Evolutionary conservation across 2,113 vertebrate genomes (phyloP).

Genomic region (Xyrauchen texanus): DNA sequence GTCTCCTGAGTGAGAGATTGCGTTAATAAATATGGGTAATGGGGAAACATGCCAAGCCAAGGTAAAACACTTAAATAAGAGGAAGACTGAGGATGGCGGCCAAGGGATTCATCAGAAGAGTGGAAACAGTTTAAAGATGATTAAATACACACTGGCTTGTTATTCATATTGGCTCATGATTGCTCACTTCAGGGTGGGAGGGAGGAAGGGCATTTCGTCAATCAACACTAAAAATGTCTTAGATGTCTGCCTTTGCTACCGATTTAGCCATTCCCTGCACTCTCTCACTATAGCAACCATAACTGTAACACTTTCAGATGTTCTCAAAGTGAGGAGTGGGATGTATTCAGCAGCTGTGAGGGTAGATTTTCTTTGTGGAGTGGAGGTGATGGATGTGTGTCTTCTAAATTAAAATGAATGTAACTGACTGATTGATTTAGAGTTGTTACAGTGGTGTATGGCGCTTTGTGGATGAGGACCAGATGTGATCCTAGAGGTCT

Average conservation of each 20-base stretch:
- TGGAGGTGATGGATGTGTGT: slow-evolving; percentile 15
- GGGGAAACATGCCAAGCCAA: slow-evolving; percentile 34
- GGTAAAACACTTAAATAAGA: slow-evolving; percentile 34
- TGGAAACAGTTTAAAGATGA: slow-evolving; percentile 37
- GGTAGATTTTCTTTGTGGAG: background rate
- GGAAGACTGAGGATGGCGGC: slow-evolving; percentile 47
- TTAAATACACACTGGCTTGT: slow-evolving; percentile 33
- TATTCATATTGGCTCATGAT: slow-evolving; percentile 27
- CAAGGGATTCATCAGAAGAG: slow-evolving; percentile 20
- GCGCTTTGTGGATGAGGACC: background rate
- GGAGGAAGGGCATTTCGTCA: slow-evolving; percentile 35
- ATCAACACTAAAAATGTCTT: background rate
- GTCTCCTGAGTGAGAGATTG: slow-evolving; percentile 60
- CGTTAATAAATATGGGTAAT: slow-evolving; percentile 64
- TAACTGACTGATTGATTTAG: slow-evolving; percentile 35
- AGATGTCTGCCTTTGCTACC: slow-evolving; percentile 56
- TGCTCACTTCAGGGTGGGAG: background rate
- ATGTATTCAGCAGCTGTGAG: slow-evolving; percentile 5
- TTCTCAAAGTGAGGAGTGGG: slow-evolving; percentile 26
- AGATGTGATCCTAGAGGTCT: slow-evolving; percentile 6
- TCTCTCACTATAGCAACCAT: slow-evolving; percentile 68
- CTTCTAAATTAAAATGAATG: slow-evolving; percentile 2
- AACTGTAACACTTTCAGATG: slow-evolving; percentile 53
- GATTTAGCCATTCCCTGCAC: slow-evolving; percentile 56
- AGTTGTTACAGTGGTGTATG: background rate